Evolutionary conservation across 2,888 invertebrate genomes (phyloP).

Genomic region (Agrilus mali): DNA sequence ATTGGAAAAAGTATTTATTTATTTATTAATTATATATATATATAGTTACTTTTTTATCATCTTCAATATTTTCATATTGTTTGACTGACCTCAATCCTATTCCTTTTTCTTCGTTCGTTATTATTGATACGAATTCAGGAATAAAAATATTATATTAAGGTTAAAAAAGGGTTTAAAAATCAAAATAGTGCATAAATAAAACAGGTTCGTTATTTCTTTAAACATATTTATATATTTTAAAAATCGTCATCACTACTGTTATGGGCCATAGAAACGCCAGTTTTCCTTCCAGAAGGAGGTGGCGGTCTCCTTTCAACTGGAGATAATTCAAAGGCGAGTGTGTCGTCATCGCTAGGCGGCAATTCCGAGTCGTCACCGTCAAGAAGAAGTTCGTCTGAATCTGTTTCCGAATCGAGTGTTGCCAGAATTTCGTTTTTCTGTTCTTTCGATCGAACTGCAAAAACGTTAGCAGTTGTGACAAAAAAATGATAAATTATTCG

Average conservation of each 20-base stretch:
- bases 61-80: too few relatives aligned
- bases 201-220: not conserved
- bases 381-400: constrained; percentile 30
- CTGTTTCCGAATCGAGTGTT: constrained; percentile 22
- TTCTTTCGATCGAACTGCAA: not conserved
- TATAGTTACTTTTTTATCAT: too few relatives aligned
- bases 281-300: constrained; percentile 25
- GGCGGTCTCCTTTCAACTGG: constrained; percentile 21
- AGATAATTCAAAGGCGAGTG: constrained; percentile 29
- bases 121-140: too few relatives aligned
- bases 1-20: too few relatives aligned
- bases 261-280: constrained; percentile 23
- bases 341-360: constrained; percentile 31
- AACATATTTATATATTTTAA: constrained; percentile 10
- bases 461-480: not conserved
- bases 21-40: too few relatives aligned
- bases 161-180: too few relatives aligned
- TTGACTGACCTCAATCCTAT: too few relatives aligned
- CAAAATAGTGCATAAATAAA: too few relatives aligned
- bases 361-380: constrained; percentile 33
- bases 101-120: too few relatives aligned
- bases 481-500: not conserved
- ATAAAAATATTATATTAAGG: too few relatives aligned
- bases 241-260: constrained; percentile 31
- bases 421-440: not conserved